These are phyloP conservation scores for Sternarchorhynchus goeldii DNA, from an alignment of 2,797 vertebrate genomes.

Conservation along the genomic window DNA sequence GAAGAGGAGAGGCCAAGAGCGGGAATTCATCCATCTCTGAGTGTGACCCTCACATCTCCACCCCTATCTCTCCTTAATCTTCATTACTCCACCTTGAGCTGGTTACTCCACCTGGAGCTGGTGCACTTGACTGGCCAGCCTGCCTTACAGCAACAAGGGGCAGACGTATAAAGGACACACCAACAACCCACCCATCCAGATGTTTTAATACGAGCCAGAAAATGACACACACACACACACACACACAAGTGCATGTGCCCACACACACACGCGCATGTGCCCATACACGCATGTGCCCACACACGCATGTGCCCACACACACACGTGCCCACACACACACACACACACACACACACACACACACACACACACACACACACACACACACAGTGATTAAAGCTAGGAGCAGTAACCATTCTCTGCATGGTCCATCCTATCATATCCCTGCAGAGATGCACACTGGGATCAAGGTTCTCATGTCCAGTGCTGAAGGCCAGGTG, in stretches of 20 bases:
- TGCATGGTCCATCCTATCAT: constrained; percentile 72
- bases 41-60: constrained; percentile 61
- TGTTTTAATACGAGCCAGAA: constrained; percentile 44
- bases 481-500: constrained; percentile 64
- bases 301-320: neutral
- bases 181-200: constrained; percentile 46
- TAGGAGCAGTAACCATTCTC: constrained; percentile 46
- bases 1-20: constrained; percentile 28
- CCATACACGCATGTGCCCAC: neutral
- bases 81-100: constrained; percentile 70
- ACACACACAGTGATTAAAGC: constrained; percentile 38
- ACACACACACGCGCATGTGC: constrained; percentile 17
- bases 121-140: constrained; percentile 32
- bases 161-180: constrained; percentile 50
- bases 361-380: constrained; percentile 16
- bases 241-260: no score
- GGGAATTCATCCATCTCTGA: constrained; percentile 55
- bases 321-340: no score
- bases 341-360: constrained; percentile 8
- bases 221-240: constrained; percentile 25
- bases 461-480: constrained; percentile 73
- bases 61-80: constrained; percentile 67
- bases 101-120: constrained; percentile 64
- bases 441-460: constrained; percentile 70
- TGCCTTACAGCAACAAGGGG: constrained; percentile 40